Evolutionary conservation across 1,140 invertebrate species (phyloP), one percentile per base, ranked within the genome.

Genomic region (Platorchestia sp.): DNA sequence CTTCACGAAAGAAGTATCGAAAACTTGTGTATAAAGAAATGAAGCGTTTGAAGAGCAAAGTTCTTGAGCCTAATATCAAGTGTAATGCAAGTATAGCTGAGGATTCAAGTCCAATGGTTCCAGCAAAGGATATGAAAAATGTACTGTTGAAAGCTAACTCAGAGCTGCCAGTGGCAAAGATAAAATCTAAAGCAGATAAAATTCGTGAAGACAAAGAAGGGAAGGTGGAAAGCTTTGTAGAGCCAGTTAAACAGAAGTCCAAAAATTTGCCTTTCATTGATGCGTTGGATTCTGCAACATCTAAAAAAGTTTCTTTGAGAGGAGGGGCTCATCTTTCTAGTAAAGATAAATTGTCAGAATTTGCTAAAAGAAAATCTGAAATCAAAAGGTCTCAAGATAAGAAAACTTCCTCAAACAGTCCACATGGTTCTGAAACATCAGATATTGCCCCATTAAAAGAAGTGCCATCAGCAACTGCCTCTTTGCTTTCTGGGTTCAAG

Each of bases 401-500:
- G 59, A 75, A 36, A 14, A 75, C 59, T 75, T 19, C 59, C 3
- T 19, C 6, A 19, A 75, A 75, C 10, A 93, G 3, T 47, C 3
- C 91, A 45, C 45, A 6, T 27, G 6, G 91, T 40, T 41, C 14
- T 45, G 91, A 45, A 93, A 44, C 40, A 19, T 10, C 91, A 6
- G 45, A 93, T 44, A 47, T 40, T 40, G 42, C 3, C 41, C 27
- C 91, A 44, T 47, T 44, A 6, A 7, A 45, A 45, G 91, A 93
- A 44, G 91, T 19, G 16, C 44, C 91, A 45, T 93, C 91, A 93
- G n/a, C 44, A 44, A 47, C 43, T 93, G 91, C 91, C 0, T 93
- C 91, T 45, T 44, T 93, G 14, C 45, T 93, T 40, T 93, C 91
- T 47, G 91, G 91, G 36, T 93, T 93, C 91, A 93, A 93, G 91